Evolutionary conservation across 2,888 invertebrate genomes (phyloP).

Genomic region (Argyresthia goedartella): DNA sequence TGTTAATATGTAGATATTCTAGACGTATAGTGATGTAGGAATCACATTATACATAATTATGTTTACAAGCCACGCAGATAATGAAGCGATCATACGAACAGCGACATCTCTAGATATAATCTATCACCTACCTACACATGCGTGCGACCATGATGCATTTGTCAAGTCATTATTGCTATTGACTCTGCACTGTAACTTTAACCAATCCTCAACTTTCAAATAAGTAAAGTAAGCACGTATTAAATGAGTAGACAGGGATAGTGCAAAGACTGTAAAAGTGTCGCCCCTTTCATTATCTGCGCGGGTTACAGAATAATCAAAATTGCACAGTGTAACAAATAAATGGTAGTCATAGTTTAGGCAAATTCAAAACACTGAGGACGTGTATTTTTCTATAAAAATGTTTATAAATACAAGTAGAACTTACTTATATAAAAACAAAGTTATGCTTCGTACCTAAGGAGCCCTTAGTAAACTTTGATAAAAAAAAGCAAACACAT

Average conservation of each 20-base stretch:
- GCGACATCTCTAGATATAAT: no score
- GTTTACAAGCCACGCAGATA: no score
- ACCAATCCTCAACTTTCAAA: no score
- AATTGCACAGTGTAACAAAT: slow-evolving; percentile 36
- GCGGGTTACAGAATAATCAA: not conserved
- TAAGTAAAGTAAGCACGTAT: no score
- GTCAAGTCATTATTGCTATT: no score
- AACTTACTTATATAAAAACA: slow-evolving; percentile 31
- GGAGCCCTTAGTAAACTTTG: slow-evolving; percentile 36
- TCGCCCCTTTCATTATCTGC: no score
- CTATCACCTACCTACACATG: no score
- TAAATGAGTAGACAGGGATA: no score
- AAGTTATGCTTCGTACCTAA: slow-evolving; percentile 40
- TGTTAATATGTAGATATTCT: slow-evolving; percentile 16
- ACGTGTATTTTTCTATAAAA: slow-evolving; percentile 68
- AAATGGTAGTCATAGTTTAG: slow-evolving; percentile 25
- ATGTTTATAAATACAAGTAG: slow-evolving; percentile 23
- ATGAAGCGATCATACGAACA: no score
- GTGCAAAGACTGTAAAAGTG: no score
- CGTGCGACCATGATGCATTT: no score
- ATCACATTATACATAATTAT: not conserved
- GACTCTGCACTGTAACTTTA: no score
- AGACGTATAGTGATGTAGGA: not conserved
- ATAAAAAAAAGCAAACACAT: slow-evolving; percentile 12
- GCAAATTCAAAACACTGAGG: slow-evolving; percentile 54